Evolutionary conservation across 2,888 invertebrate species (phyloP), one percentile per base, ranked within the genome.

Genomic region (Phaonia tiefii): DNA sequence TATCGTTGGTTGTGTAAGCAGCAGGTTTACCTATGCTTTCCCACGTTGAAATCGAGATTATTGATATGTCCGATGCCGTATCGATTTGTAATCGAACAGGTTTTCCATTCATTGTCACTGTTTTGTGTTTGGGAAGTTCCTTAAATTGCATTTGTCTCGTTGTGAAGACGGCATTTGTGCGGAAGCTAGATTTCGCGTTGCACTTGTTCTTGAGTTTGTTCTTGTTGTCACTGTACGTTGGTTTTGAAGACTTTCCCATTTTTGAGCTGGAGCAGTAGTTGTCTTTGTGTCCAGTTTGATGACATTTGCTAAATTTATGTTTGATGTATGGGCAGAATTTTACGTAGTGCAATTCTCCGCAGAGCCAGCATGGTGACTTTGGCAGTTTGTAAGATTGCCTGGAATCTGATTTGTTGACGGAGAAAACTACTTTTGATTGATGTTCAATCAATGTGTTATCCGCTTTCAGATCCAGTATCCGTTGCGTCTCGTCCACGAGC

Each of bases 371-470:
- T 2, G 49, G 49, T 49, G 49, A 5, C 17, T 49, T 73, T n/a
- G 63, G 63, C 8, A 73, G 2, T 37, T 26, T 73, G 31, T n/a
- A n/a, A 15, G 3, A 20, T 11, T 63, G 46, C n/a, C 44, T 74
- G 2, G 39, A 42, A n/a, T 10, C 44, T 46, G n/a, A n/a, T 66
- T 44, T 56, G 44, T 65, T 65, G 1, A 56, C 25, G 1, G 31
- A 26, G 1, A n/a, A 37, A 11, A 63, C 4, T 3, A 37, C 1
- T 39, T 72, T 26, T 56, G 26, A 13, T 44, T 71, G 26, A 22
- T 51, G 72, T 63, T 66, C 74, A 56, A 56, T 74, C 44, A 63
- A 25, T 8, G 11, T 46, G 31, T 46, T 74, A n/a, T 66, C 66
- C 44, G 44, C 26, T 26, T 74, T 74, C 5, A 74, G 26, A 20